Conservation (phyloP, 2,797 vertebrate species). For the Anas flavirostris region DNA sequence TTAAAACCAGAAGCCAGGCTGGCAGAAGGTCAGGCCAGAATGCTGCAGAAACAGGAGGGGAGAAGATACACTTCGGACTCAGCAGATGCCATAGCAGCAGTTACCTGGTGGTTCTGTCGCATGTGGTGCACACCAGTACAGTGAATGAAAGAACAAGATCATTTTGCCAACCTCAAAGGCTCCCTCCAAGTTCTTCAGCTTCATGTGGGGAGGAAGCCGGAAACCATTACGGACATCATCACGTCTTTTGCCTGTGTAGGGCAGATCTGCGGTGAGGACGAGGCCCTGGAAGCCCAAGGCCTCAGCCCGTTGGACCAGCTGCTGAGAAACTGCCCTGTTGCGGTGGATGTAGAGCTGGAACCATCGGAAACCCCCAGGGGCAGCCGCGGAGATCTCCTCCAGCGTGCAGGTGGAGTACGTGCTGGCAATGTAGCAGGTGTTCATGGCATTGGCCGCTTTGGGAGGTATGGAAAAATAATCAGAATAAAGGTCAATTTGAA, state of each 20-base stretch:
- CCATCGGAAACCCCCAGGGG: conserved; percentile 87
- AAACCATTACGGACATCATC: conserved; percentile 89
- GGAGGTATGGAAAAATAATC: neutral
- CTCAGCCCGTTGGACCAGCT: conserved; percentile 86
- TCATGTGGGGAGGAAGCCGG: conserved; percentile 84
- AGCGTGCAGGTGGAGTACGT: conserved; percentile 89
- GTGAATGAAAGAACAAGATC: neutral
- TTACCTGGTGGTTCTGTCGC: neutral
- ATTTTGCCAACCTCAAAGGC: conserved; percentile 84
- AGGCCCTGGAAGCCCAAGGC: conserved; percentile 89
- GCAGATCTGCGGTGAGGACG: conserved; percentile 90
- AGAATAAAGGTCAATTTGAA: neutral
- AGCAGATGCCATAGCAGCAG: neutral
- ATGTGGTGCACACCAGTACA: neutral
- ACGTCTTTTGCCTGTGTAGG: conserved; percentile 88
- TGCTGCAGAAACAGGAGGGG: neutral
- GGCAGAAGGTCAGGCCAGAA: neutral
- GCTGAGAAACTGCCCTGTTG: conserved; percentile 85
- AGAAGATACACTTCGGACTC: rapidly evolving
- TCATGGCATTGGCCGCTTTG: conserved; percentile 84
- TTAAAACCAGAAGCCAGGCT: neutral
- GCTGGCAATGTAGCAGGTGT: conserved; percentile 90
- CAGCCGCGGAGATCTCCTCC: conserved; percentile 88
- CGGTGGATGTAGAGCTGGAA: conserved; percentile 94
- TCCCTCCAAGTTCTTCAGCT: conserved; percentile 87